Conservation (phyloP, 1,140 invertebrate species). For the Idris sp. region DNA sequence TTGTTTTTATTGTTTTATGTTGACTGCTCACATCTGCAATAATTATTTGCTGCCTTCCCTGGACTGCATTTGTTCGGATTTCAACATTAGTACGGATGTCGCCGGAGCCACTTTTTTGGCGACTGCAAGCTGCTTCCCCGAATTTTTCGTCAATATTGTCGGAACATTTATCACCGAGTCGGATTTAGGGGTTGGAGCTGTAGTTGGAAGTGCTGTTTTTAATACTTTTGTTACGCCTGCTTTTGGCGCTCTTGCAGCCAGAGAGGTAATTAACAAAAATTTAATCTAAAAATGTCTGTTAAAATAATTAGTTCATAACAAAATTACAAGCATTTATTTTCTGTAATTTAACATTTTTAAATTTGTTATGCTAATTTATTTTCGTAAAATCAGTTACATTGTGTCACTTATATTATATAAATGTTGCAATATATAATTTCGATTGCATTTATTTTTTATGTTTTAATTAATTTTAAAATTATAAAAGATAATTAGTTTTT, state of each 20-base stretch:
- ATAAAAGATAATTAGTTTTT: too few relatives aligned
- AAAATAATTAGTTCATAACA: too few relatives aligned
- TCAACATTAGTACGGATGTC: conserved; percentile 88
- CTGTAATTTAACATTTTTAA: too few relatives aligned
- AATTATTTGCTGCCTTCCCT: conserved; percentile 91
- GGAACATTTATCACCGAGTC: conserved; percentile 88
- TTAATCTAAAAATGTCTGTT: too few relatives aligned
- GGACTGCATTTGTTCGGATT: conserved; percentile 86
- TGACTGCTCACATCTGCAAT: conserved; percentile 90
- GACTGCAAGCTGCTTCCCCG: conserved; percentile 92
- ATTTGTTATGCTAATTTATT: too few relatives aligned
- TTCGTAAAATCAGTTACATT: too few relatives aligned
- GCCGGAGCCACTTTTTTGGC: conserved; percentile 96
- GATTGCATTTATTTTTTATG: too few relatives aligned
- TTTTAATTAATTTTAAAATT: too few relatives aligned
- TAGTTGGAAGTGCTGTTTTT: conserved; percentile 92
- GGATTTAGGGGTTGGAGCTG: conserved; percentile 90
- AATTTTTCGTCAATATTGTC: conserved; percentile 93
- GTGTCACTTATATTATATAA: too few relatives aligned
- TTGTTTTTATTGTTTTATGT: conserved; percentile 87
- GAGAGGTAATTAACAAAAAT: too few relatives aligned
- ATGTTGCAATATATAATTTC: too few relatives aligned
- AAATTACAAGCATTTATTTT: too few relatives aligned
- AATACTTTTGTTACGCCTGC: conserved; percentile 92
- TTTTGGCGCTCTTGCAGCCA: conserved; percentile 87